Base-by-base conservation (phyloP, 2,888 invertebrate species). In the Eilema caniola region DNA sequence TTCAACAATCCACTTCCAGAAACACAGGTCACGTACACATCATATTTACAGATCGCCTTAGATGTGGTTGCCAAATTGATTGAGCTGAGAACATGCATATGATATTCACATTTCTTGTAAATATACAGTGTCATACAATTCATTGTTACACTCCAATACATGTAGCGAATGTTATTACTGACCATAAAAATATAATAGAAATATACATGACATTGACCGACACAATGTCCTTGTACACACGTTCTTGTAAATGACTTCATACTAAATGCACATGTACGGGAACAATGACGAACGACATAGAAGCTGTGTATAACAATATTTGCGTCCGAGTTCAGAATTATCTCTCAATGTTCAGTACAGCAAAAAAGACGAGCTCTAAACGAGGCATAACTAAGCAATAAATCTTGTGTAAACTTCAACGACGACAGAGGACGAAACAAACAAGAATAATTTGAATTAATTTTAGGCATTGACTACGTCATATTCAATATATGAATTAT, bases 201-300 rank as follows among this genome's bases (percentile, higher is more conserved):
- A 88, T 84, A 89, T 80, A 81, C 86, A 81, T 88, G 91, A 90
- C 91, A 90, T 92, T 90, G 89, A 86, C 85, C 86, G 86, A 85
- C 80, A 81, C 72, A 71, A 78, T 83, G 91, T 89, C 90, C 91
- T 92, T 92, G 90, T n/a, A n/a, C 75, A 74, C 80, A 80, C 74
- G 80, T 80, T 76, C 70, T 79, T 70, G 78, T 77, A 77, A 73
- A 80, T 75, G 37, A 62, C 65, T 70, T 53, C 53, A 66, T 69
- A 47, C 53, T 65, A 37, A 67, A 78, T 72, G 66, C 47, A 73
- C 61, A 72, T 77, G 69, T 73, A 70, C 69, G 80, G 63, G 41
- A 60, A 67, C 33, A 62, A 65, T 71, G 71, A 67, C 37, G 64
- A 23, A 28, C 77, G 64, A 70, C 62, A 74, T 74, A 79, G 25